Evolutionary conservation across 2,797 vertebrate species (phyloP).

Genomic region (Trichosurus vulpecula): DNA sequence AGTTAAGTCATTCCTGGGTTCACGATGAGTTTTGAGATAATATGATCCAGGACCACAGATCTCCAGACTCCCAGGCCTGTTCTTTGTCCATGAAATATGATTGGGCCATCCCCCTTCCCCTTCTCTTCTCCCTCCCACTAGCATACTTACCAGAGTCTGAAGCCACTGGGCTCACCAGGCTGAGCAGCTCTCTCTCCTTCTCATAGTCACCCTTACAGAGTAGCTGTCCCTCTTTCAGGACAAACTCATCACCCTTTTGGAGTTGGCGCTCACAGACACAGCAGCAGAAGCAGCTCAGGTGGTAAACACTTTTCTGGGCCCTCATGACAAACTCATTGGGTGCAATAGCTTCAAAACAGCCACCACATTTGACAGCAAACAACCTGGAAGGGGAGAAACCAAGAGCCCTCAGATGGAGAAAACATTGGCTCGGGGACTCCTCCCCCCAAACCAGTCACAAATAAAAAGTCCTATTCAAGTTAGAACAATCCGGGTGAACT

Average conservation of each 20-base stretch:
- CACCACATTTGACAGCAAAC: slow-evolving; percentile 92
- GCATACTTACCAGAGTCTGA: slow-evolving; percentile 91
- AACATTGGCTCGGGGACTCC: background rate
- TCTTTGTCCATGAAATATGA: fast-evolving
- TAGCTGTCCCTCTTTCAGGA: slow-evolving; percentile 94
- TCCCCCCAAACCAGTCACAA: background rate
- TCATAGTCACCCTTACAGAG: slow-evolving; percentile 95
- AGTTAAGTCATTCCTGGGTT: background rate
- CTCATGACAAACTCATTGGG: slow-evolving; percentile 96
- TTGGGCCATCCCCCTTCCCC: fast-evolving
- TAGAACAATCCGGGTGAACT: background rate
- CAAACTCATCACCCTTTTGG: slow-evolving; percentile 95
- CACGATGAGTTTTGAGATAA: background rate
- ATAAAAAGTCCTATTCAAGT: background rate
- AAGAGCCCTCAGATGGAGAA: slow-evolving; percentile 11
- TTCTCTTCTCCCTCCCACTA: fast-evolving
- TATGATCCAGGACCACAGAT: background rate
- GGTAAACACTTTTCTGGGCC: slow-evolving; percentile 92
- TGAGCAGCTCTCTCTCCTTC: slow-evolving; percentile 88
- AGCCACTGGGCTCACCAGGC: slow-evolving; percentile 90
- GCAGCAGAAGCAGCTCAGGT: slow-evolving; percentile 97
- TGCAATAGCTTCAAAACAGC: slow-evolving; percentile 90
- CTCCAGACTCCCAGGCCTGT: background rate
- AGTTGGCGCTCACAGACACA: slow-evolving; percentile 93
- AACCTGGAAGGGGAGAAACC: slow-evolving; percentile 84